These are phyloP conservation scores for Acromyrmex echinatior DNA, from an alignment of 1,140 invertebrate genomes.

Conservation along the genomic window DNA sequence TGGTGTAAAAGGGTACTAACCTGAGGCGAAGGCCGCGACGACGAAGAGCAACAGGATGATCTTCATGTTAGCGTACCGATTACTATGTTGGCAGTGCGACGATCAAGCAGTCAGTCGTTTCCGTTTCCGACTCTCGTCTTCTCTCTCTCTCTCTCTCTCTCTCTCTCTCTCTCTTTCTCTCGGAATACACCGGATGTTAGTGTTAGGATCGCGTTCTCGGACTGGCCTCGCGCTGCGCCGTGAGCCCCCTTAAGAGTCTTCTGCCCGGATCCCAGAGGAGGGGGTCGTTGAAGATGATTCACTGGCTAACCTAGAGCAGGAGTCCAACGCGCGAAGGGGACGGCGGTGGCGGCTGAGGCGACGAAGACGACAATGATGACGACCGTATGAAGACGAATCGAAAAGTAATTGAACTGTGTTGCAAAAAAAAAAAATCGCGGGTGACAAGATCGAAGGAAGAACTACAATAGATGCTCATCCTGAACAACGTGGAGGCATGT, in stretches of 20 bases:
- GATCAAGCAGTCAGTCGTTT: constrained; percentile 76
- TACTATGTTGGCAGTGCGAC: constrained; percentile 66
- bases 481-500: constrained; percentile 29
- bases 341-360: constrained; percentile 43
- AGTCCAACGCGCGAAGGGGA: constrained; percentile 62
- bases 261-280: constrained; percentile 82
- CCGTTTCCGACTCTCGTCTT: constrained; percentile 74
- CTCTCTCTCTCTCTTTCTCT: constrained; percentile 58
- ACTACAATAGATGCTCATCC: neutral
- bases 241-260: constrained; percentile 86
- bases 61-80: constrained; percentile 82
- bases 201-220: constrained; percentile 86
- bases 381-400: constrained; percentile 50
- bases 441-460: constrained; percentile 51
- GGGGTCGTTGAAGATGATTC: constrained; percentile 85
- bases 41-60: constrained; percentile 80
- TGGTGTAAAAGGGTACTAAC: constrained; percentile 75
- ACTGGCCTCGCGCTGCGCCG: constrained; percentile 84
- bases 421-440: constrained; percentile 38
- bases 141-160: constrained; percentile 31
- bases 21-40: constrained; percentile 81
- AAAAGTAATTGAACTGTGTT: constrained; percentile 66
- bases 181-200: constrained; percentile 84
- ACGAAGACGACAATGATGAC: constrained; percentile 29
- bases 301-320: constrained; percentile 81